A percentile compares a stretch with the other conserved stretches of the same genome.
phyloP scores from a whole-genome alignment of 2,888 invertebrate genomes.

The Thecocarcelia acutangulata region DNA sequence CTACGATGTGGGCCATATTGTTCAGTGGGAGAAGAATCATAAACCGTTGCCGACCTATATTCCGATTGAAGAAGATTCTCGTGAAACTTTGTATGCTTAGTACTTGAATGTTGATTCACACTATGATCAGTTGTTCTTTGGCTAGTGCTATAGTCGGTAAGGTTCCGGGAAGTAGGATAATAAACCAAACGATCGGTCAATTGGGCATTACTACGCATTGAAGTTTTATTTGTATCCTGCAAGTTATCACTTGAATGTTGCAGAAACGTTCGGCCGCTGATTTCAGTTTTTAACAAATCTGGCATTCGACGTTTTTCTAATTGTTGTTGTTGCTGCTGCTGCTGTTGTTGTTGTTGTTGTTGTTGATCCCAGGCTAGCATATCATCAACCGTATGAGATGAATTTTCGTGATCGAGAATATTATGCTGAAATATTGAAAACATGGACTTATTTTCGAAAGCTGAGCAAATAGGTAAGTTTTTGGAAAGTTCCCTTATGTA shows the following conservation, averaged over 20 bases:
- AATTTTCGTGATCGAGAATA: conserved; percentile 65
- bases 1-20: background rate
- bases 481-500: conserved; percentile 81
- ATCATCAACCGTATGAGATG: conserved; percentile 75
- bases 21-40: background rate
- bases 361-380: conserved; percentile 76
- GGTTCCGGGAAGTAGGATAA: conserved; percentile 85
- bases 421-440: conserved; percentile 75
- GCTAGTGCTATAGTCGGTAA: conserved; percentile 79
- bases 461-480: conserved; percentile 81
- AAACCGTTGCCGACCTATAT: background rate
- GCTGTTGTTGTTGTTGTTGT: conserved; percentile 67
- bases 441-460: conserved; percentile 81
- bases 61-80: conserved; percentile 22
- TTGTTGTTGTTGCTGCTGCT: conserved; percentile 70
- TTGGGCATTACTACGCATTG: conserved; percentile 72
- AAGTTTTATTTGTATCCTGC: conserved; percentile 52
- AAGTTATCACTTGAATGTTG: background rate
- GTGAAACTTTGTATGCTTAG: conserved; percentile 43
- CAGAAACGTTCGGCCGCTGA: background rate
- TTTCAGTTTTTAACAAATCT: conserved; percentile 61
- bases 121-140: conserved; percentile 77
- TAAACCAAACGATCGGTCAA: conserved; percentile 91
- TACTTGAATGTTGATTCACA: conserved; percentile 66
- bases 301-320: conserved; percentile 60